phyloP scores from a whole-genome alignment of 2,797 vertebrate species.

The Chanos chanos region DNA sequence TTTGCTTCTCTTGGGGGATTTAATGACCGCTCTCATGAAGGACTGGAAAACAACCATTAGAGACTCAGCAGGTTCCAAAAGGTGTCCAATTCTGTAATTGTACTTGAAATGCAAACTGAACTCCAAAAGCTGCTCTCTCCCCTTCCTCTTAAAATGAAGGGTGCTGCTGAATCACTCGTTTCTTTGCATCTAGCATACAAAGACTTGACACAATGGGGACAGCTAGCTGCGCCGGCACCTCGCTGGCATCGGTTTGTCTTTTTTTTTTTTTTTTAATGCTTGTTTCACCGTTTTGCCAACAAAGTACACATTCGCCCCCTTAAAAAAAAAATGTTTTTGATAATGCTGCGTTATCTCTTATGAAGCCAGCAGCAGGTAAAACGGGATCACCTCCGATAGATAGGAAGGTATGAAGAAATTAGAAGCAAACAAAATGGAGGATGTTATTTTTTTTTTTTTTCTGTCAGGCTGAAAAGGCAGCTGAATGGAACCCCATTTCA shows the following conservation, averaged over 20 bases:
- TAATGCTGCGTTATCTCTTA: neutral
- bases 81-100: constrained; percentile 5
- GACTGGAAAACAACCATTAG: constrained; percentile 10
- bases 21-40: constrained; percentile 13
- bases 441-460: constrained; percentile 4
- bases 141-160: constrained; percentile 18
- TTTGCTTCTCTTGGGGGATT: too few species aligned
- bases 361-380: constrained; percentile 6
- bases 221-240: constrained; percentile 24
- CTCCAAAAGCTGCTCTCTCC: constrained; percentile 15
- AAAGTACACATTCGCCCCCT: constrained; percentile 13
- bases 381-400: constrained; percentile 11
- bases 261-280: neutral
- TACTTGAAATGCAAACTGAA: constrained; percentile 45
- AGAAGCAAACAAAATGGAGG: constrained; percentile 5
- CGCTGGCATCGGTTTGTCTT: constrained; percentile 15
- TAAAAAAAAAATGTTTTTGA: neutral
- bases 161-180: constrained; percentile 20
- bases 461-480: constrained; percentile 7
- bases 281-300: constrained; percentile 17
- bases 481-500: neutral
- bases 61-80: constrained; percentile 19
- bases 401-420: neutral
- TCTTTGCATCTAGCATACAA: constrained; percentile 18
- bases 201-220: constrained; percentile 45